Evolutionary conservation across 2,888 invertebrate genomes (phyloP).

Genomic region (Teleiodes luculella): DNA sequence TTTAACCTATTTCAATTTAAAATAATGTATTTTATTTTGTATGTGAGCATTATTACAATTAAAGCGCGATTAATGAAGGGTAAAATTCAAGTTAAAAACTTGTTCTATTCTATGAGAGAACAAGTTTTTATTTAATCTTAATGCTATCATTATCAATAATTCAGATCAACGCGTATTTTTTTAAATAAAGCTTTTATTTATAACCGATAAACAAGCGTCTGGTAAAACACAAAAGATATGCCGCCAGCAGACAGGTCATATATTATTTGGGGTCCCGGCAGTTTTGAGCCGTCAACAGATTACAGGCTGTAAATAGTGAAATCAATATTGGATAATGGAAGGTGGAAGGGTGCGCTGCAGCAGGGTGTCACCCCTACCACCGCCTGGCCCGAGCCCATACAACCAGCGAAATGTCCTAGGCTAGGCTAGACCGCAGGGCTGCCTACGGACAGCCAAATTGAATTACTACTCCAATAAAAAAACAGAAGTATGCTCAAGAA

Average conservation of each 20-base stretch:
- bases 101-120: not conserved
- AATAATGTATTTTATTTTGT: no score
- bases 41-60: no score
- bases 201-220: no score
- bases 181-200: no score
- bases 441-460: no score
- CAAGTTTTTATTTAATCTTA: no score
- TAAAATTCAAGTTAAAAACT: not conserved
- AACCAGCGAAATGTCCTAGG: not conserved
- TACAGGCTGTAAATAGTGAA: slow-evolving; percentile 69
- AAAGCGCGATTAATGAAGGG: not conserved
- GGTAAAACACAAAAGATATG: not conserved
- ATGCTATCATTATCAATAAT: no score
- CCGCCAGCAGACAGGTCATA: slow-evolving; percentile 12
- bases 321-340: slow-evolving; percentile 72
- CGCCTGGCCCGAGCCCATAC: not conserved
- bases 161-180: no score
- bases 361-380: slow-evolving; percentile 22
- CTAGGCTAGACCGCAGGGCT: not conserved
- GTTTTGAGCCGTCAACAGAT: slow-evolving; percentile 59
- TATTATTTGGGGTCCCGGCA: slow-evolving; percentile 36
- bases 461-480: no score
- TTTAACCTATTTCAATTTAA: no score
- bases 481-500: no score
- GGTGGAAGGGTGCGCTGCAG: slow-evolving; percentile 52